phyloP scores from a whole-genome alignment of 2,888 invertebrate genomes.

The Monoplex corrugatus region DNA sequence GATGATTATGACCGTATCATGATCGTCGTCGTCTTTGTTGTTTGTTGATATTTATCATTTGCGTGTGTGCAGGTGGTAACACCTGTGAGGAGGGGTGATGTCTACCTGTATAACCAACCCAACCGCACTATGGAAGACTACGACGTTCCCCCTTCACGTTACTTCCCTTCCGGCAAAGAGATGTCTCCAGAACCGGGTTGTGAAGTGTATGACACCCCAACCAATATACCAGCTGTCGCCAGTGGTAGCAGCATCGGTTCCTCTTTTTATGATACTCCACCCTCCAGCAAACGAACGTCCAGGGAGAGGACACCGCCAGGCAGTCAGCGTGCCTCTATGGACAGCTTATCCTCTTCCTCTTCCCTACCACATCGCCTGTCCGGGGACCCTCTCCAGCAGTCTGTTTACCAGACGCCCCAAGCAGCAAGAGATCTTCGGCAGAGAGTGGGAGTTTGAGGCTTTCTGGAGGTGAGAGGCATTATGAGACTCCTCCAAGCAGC shows the following conservation, averaged over 20 bases:
- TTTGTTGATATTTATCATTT: neutral
- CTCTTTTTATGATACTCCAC: slow-evolving; percentile 68
- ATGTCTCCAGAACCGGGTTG: slow-evolving; percentile 5
- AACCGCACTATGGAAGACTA: slow-evolving; percentile 64
- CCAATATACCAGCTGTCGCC: slow-evolving; percentile 50
- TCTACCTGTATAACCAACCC: slow-evolving; percentile 54
- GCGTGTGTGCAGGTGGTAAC: slow-evolving; percentile 61
- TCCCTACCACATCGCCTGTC: slow-evolving; percentile 18
- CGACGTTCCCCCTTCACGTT: slow-evolving; percentile 70
- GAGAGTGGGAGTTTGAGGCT: slow-evolving; percentile 35
- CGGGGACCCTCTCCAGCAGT: neutral
- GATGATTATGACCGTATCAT: too few relatives aligned
- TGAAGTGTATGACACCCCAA: slow-evolving; percentile 55
- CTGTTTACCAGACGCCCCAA: slow-evolving; percentile 54
- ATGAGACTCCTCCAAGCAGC: slow-evolving; percentile 58
- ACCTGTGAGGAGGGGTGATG: slow-evolving; percentile 60
- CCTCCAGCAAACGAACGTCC: slow-evolving; percentile 61
- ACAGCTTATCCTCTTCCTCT: slow-evolving; percentile 41
- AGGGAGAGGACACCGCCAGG: slow-evolving; percentile 57
- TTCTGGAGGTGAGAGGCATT: slow-evolving; percentile 41
- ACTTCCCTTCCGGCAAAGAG: slow-evolving; percentile 45
- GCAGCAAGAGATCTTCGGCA: slow-evolving; percentile 53
- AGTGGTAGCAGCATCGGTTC: neutral
- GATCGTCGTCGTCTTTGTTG: too few relatives aligned
- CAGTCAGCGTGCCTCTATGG: slow-evolving; percentile 56